Conservation (phyloP, 2,113 vertebrate species). For the Leptosomus discolor region DNA sequence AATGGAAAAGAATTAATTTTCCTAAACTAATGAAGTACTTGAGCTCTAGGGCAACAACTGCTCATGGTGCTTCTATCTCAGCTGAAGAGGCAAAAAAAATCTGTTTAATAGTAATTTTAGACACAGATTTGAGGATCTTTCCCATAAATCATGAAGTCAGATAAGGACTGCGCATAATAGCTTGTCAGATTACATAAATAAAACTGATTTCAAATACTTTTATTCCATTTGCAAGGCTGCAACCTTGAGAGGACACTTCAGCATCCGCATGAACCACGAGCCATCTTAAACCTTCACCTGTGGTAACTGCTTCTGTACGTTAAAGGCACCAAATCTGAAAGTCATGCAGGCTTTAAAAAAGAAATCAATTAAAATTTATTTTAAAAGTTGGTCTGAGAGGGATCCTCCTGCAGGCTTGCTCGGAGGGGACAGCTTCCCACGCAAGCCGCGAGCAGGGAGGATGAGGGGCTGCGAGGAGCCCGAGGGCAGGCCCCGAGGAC, state of each 20-base stretch:
- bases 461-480: fast-evolving
- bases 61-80: conserved; percentile 8
- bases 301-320: background rate
- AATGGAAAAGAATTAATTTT: background rate
- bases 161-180: background rate
- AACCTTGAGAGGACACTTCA: background rate
- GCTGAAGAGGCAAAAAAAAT: conserved; percentile 7
- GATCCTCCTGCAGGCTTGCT: background rate
- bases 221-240: background rate
- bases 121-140: conserved; percentile 7
- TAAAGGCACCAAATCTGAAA: background rate
- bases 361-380: background rate
- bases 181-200: conserved; percentile 42
- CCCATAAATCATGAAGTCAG: conserved; percentile 34
- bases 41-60: conserved; percentile 24
- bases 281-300: background rate
- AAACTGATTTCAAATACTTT: background rate
- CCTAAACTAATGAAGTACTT: conserved; percentile 36
- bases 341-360: background rate
- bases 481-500: fast-evolving
- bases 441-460: background rate
- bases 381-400: fast-evolving
- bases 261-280: background rate
- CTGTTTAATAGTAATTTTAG: conserved; percentile 24
- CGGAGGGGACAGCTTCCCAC: background rate